Evolutionary conservation across 2,797 vertebrate genomes (phyloP), one percentile per base, ranked within the genome.

Genomic region (Anniella stebbinsi): DNA sequence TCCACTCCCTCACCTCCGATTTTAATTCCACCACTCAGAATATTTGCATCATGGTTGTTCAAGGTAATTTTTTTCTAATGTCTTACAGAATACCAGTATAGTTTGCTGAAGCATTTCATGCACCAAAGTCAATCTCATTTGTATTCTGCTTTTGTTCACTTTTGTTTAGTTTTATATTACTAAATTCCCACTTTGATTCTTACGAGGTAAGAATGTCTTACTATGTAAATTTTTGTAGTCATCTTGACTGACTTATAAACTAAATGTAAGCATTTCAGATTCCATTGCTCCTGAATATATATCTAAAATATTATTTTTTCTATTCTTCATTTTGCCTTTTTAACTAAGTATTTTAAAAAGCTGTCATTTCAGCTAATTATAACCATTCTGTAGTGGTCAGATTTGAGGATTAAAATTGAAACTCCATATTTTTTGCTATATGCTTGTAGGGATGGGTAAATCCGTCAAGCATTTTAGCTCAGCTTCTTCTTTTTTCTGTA

Each of bases 11-110:
- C 98, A 77, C 98, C 98, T 93, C 98, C 99, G 0, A 45, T 97
- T 93, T 98, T 99, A 94, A 99, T 99, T 95, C 99, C 99, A 89
- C 99, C 99, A 75, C 98, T 99, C 89, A 97, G 98, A 96, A 99
- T 99, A 98, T 98, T 99, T 96, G 98, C 98, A 3, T 99, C 99
- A 1, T 99, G 99, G 99, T 97, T 99, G 28, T 99, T 99, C 96
- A 99, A 98, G 98, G 99, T 98, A 97, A 96, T 94, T 92, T 78
- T 78, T 41, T n/a, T 87, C 78, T 69, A 76, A 12, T 36, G 28
- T 0, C 21, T 66, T 67, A 66, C 48, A 28, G 8, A 51, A 33
- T 87, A 0, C 8, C 1, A 25, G 0, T 30, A 0, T 30, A 3
- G 23, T 76, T 84, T 36, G 25, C 28, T 63, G n/a, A 75, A 63